Conservation (phyloP, 1,140 invertebrate species). For the Zaprionus capensis region DNA sequence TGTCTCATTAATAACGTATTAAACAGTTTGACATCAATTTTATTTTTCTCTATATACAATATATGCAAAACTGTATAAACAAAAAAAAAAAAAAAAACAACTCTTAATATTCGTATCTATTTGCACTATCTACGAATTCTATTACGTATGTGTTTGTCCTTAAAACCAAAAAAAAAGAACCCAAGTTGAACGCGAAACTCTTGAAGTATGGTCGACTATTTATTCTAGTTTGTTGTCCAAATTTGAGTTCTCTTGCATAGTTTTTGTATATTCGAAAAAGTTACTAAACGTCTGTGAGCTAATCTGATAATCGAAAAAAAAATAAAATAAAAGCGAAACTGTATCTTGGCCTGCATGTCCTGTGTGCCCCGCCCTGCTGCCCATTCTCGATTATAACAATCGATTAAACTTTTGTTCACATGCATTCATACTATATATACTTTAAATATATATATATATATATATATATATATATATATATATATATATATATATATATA, state of each 20-base stretch:
- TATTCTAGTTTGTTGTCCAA: background rate
- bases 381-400: slow-evolving; percentile 8
- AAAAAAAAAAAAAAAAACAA: slow-evolving; percentile 1
- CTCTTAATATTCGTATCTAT: slow-evolving; percentile 17
- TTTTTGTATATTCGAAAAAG: slow-evolving; percentile 49
- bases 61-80: slow-evolving; percentile 8
- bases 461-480: too few species aligned
- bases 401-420: slow-evolving; percentile 32
- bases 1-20: slow-evolving; percentile 73
- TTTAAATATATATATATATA: too few species aligned
- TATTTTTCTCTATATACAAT: slow-evolving; percentile 33
- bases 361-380: slow-evolving; percentile 33
- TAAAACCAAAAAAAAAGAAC: slow-evolving; percentile 26
- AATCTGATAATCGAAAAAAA: background rate
- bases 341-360: slow-evolving; percentile 40
- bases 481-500: too few species aligned
- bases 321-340: slow-evolving; percentile 4
- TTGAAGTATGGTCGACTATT: background rate
- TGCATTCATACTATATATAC: slow-evolving; percentile 13
- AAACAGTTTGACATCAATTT: slow-evolving; percentile 32
- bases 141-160: slow-evolving; percentile 72
- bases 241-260: slow-evolving; percentile 21
- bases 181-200: background rate
- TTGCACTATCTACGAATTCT: slow-evolving; percentile 53
- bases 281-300: slow-evolving; percentile 67